phyloP scores from a whole-genome alignment of 2,888 invertebrate genomes.

The Hypsopygia costalis region DNA sequence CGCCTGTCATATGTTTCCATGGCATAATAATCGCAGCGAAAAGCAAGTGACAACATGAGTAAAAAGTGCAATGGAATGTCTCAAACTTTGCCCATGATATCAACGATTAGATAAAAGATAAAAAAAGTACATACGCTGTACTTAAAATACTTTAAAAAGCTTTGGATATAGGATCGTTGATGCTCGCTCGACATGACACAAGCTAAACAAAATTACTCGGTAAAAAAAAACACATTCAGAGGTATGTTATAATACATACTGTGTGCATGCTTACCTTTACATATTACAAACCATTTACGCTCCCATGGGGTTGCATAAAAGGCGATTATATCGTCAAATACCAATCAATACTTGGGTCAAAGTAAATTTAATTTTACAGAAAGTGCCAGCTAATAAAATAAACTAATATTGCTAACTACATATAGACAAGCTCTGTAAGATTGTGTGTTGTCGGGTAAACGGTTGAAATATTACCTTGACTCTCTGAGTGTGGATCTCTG shows the following conservation, averaged over 20 bases:
- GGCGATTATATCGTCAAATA: slow-evolving; percentile 76
- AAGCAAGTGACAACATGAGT: slow-evolving; percentile 29
- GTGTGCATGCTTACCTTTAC: slow-evolving; percentile 79
- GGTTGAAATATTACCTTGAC: slow-evolving; percentile 83
- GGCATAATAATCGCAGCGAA: slow-evolving; percentile 24
- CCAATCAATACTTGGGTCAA: slow-evolving; percentile 71
- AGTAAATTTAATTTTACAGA: slow-evolving; percentile 60
- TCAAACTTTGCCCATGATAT: slow-evolving; percentile 1
- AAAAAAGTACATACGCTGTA: no score
- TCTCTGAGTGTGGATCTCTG: slow-evolving; percentile 90
- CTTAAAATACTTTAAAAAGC: no score
- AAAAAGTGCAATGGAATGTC: slow-evolving; percentile 14
- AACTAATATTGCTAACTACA: slow-evolving; percentile 70
- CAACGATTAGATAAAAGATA: no score
- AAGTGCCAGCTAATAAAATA: slow-evolving; percentile 74
- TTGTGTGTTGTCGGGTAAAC: slow-evolving; percentile 9
- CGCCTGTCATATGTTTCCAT: slow-evolving; percentile 23
- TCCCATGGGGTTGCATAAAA: slow-evolving; percentile 78
- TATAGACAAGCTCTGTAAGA: slow-evolving; percentile 54
- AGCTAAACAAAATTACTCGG: slow-evolving; percentile 18
- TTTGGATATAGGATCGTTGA: not conserved
- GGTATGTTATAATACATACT: slow-evolving; percentile 58
- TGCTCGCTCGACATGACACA: slow-evolving; percentile 2
- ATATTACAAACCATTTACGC: slow-evolving; percentile 78
- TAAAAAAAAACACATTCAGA: slow-evolving; percentile 22